Evolutionary conservation across 2,888 invertebrate genomes (phyloP).

Genomic region (Drosophila antonietae): DNA sequence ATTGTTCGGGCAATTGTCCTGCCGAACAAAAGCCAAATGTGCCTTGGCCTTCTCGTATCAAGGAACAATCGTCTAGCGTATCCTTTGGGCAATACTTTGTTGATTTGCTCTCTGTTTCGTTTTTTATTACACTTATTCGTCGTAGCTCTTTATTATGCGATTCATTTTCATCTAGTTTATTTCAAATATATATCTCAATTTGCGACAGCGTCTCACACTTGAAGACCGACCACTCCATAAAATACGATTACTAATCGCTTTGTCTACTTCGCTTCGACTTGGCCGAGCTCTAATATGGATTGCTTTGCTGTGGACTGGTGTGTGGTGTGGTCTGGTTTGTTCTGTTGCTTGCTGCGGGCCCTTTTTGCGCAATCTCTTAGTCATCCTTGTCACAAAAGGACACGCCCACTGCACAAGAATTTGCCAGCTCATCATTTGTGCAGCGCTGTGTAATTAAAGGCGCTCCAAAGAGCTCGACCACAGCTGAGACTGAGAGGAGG

Average conservation of each 20-base stretch:
- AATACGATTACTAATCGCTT: constrained; percentile 74
- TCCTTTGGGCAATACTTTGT: not conserved
- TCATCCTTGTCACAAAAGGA: constrained; percentile 43
- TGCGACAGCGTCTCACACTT: constrained; percentile 20
- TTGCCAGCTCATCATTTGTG: constrained; percentile 75
- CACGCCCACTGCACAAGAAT: constrained; percentile 64
- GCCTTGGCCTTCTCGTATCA: not conserved
- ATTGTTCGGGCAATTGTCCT: constrained; percentile 47
- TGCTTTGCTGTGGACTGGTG: constrained; percentile 5
- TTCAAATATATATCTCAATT: constrained; percentile 72
- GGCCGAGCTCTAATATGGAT: constrained; percentile 17
- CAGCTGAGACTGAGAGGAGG: constrained; percentile 40
- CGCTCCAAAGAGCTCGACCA: constrained; percentile 67
- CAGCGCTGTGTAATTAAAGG: constrained; percentile 76
- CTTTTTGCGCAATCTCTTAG: constrained; percentile 74
- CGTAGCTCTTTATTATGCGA: constrained; percentile 63
- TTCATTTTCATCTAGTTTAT: constrained; percentile 73
- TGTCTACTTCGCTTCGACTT: constrained; percentile 48
- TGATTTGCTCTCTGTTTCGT: constrained; percentile 6
- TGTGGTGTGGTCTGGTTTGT: constrained; percentile 16
- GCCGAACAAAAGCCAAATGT: constrained; percentile 34
- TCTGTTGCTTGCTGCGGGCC: constrained; percentile 59
- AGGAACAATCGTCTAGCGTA: constrained; percentile 14
- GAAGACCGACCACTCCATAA: constrained; percentile 52
- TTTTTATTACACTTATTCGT: constrained; percentile 68